Percentiles rank a stretch among this genome's conserved stretches.
These are phyloP conservation scores for Glomeris marginata DNA, from an alignment of 2,888 invertebrate genomes.

Conservation along the genomic window DNA sequence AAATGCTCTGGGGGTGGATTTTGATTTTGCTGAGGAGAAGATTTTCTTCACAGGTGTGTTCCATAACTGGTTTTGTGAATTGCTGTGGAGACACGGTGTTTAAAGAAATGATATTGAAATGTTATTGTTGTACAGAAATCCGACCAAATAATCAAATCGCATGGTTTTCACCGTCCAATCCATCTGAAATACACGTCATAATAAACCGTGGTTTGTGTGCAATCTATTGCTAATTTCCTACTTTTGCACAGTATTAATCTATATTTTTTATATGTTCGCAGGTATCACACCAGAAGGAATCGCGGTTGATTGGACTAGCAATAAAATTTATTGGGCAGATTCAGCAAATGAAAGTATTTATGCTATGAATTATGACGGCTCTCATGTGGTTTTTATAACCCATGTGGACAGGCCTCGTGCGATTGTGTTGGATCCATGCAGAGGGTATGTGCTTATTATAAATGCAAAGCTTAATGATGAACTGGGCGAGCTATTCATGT, in stretches of 20 bases:
- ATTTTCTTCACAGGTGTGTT: constrained; percentile 61
- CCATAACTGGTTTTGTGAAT: neutral
- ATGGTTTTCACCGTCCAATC: constrained; percentile 57
- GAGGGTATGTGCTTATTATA: constrained; percentile 40
- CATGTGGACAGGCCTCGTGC: constrained; percentile 85
- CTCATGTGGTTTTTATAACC: constrained; percentile 77
- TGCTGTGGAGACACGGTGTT: neutral
- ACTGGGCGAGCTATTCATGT: too few species aligned
- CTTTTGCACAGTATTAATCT: neutral
- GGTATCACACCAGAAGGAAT: constrained; percentile 86
- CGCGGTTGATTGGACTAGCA: constrained; percentile 95
- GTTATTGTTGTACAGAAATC: constrained; percentile 39
- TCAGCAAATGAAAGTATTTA: constrained; percentile 87
- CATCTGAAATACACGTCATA: constrained; percentile 31
- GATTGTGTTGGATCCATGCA: constrained; percentile 92
- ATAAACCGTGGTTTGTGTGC: constrained; percentile 14
- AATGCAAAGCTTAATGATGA: too few species aligned
- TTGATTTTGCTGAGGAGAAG: constrained; percentile 74
- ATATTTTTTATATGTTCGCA: constrained; percentile 12
- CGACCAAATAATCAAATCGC: constrained; percentile 79
- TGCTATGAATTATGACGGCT: constrained; percentile 80
- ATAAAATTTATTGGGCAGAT: constrained; percentile 96
- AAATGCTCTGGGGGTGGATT: constrained; percentile 89
- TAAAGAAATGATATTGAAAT: neutral
- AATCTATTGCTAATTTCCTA: too few species aligned